Evolutionary conservation across 2,113 vertebrate species (phyloP), one percentile per base, ranked within the genome.

Genomic region (Bostrychus sinensis): DNA sequence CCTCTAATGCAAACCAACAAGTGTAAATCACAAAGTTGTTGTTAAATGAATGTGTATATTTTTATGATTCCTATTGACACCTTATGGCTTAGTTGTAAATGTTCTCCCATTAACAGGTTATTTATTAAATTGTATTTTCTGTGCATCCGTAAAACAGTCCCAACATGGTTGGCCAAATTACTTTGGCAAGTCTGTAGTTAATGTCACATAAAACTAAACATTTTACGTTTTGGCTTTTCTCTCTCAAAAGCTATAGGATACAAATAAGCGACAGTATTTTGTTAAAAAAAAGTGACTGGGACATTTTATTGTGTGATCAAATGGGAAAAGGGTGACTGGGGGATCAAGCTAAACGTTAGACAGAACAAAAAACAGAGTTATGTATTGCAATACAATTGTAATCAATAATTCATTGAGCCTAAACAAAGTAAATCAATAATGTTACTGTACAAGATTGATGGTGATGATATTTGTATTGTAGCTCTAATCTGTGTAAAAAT

Each of bases 1-100:
- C 17, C 19, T 59, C 62, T 57, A 57, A 69, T 63, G 39, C 36
- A 65, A 14, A 57, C 23, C 54, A 13, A 41, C 51, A n/a, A 22
- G 2, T 8, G 60, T 54, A 36, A 61, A 66, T 62, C 36, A 61
- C 30, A 16, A 57, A 66, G 19, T 46, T 66, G 39, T 16, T 37
- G 13, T 13, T 17, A 62, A 77, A 71, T 57, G 34, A 41, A 13
- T 36, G 17, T 26, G 22, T 54, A 13, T 36, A 30, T 19, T 55
- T n/a, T 55, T 55, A 55, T 55, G 53, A 34, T 20, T 5, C n/a
- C n/a, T 36, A 16, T 55, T 54, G n/a, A 32, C 28, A 54, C 25
- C 23, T 26, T 51, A 28, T 14, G 23, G 25, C 51, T 19, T n/a
- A 7, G 51, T 17, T 32, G 17, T 54, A 54, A 34, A 19, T 54